Base-by-base conservation (phyloP, 2,797 vertebrate species). In the Sorex maritimensis region DNA sequence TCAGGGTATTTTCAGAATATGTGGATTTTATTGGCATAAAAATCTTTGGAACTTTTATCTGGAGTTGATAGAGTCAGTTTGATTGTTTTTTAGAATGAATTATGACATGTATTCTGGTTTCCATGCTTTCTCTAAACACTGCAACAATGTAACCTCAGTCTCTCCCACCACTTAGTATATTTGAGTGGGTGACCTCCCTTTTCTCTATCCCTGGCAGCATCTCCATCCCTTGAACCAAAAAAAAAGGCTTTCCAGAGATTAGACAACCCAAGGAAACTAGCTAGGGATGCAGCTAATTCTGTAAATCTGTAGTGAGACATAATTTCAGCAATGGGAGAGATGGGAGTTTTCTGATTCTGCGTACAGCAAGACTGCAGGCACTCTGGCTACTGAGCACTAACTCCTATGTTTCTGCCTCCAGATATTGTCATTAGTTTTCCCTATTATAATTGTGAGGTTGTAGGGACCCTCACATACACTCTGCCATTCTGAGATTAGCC, bases 221-320 rank as follows among this genome's bases (percentile, higher is more conserved):
- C 15, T 8, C 11, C 52, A 28, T 24, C 21, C 23, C 46, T 1
- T 46, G 0, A 26, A 49, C 10, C 80, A 3, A 58, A 83, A 0
- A 49, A 63, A 90, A 93, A 93, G 38, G 88, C 92, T 97, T 94
- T 96, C 44, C 87, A 55, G 72, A 91, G 94, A 95, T 92, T 92
- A 95, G 95, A 94, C 92, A 96, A 81, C 84, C 93, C 78, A 92
- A 94, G 94, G 93, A 84, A 8, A 96, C 91, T 94, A n/a, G 91
- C 94, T 55, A 74, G 2, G 93, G 74, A 55, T 63, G 67, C 94
- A 90, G 84, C 85, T 93, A 90, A 91, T 95, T 92, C 89, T 92
- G 34, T 84, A 86, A 92, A 92, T 86, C 97, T 97, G 95, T 75
- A 90, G 94, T 68, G 89, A 75, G 1, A 34, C 87, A 78, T 55